These are phyloP conservation scores for Oppia nitens DNA, from an alignment of 1,140 invertebrate species.

Conservation along the genomic window DNA sequence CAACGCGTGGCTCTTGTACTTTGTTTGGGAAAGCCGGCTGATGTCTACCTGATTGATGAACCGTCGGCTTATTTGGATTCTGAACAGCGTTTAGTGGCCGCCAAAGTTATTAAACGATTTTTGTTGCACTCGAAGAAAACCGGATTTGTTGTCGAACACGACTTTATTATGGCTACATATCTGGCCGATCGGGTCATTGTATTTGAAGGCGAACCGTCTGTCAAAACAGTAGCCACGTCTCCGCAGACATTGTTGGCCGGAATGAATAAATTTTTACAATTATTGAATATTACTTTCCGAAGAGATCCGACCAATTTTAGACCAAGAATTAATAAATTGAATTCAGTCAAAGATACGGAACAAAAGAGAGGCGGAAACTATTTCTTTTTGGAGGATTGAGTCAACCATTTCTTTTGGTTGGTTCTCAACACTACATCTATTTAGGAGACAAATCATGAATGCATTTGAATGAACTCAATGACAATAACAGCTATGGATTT, in stretches of 20 bases:
- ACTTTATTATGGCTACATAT: conserved; percentile 99
- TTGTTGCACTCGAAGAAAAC: conserved; percentile 98
- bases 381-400: conserved; percentile 93
- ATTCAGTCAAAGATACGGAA: conserved; percentile 94
- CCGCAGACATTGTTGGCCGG: conserved; percentile 88
- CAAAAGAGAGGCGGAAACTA: conserved; percentile 94
- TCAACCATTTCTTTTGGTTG: too few relatives aligned
- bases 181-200: conserved; percentile 96
- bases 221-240: conserved; percentile 67
- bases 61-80: conserved; percentile 98
- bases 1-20: conserved; percentile 89
- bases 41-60: conserved; percentile 98
- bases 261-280: conserved; percentile 93
- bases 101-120: conserved; percentile 73
- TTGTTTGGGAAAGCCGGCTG: conserved; percentile 93
- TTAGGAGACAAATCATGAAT: too few relatives aligned
- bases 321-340: conserved; percentile 91
- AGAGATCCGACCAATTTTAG: conserved; percentile 97
- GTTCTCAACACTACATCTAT: too few relatives aligned
- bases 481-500: too few relatives aligned
- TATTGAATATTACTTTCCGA: conserved; percentile 94
- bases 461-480: too few relatives aligned
- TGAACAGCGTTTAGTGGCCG: conserved; percentile 97
- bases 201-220: conserved; percentile 83
- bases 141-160: conserved; percentile 98